Evolutionary conservation across 2,888 invertebrate genomes (phyloP).

Genomic region (Tetranychus piercei): DNA sequence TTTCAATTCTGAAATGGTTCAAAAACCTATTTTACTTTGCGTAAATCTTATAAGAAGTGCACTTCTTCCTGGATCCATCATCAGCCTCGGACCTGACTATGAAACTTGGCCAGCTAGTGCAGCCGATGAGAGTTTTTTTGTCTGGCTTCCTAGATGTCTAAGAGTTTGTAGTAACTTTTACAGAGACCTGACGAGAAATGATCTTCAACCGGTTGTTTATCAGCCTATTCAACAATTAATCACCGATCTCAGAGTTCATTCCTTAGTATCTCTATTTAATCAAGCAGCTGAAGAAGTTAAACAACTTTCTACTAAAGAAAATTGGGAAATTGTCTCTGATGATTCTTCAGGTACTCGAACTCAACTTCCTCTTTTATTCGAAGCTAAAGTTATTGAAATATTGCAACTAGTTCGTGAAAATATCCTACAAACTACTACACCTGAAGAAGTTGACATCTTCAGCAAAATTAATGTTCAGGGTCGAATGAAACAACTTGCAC

Average conservation of each 20-base stretch:
- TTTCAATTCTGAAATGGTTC: slow-evolving; percentile 49
- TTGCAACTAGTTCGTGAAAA: slow-evolving; percentile 47
- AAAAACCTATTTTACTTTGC: slow-evolving; percentile 54
- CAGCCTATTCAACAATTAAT: slow-evolving; percentile 65
- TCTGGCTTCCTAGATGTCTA: slow-evolving; percentile 61
- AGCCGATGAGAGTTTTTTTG: slow-evolving; percentile 31
- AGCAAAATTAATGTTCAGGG: slow-evolving; percentile 31
- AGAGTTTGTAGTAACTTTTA: slow-evolving; percentile 60
- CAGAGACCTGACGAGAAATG: slow-evolving; percentile 53
- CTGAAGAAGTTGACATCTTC: slow-evolving; percentile 41
- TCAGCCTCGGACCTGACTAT: slow-evolving; percentile 14
- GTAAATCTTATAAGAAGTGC: slow-evolving; percentile 53
- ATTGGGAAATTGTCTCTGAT: slow-evolving; percentile 65
- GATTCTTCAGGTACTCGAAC: slow-evolving; percentile 71
- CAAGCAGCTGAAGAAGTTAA: slow-evolving; percentile 49
- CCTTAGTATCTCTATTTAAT: slow-evolving; percentile 63
- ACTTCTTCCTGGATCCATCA: slow-evolving; percentile 40
- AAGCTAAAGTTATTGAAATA: slow-evolving; percentile 51
- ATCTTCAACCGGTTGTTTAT: slow-evolving; percentile 52
- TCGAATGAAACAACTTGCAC: slow-evolving; percentile 32
- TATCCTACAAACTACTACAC: slow-evolving; percentile 46
- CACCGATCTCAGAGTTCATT: slow-evolving; percentile 66
- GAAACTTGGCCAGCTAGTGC: slow-evolving; percentile 10
- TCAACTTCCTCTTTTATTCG: slow-evolving; percentile 52
- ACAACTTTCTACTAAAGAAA: slow-evolving; percentile 39